Percentiles rank a stretch among this genome's conserved stretches.
Conservation (phyloP, 2,113 vertebrate genomes). For the Halcyon malimbica region DNA sequence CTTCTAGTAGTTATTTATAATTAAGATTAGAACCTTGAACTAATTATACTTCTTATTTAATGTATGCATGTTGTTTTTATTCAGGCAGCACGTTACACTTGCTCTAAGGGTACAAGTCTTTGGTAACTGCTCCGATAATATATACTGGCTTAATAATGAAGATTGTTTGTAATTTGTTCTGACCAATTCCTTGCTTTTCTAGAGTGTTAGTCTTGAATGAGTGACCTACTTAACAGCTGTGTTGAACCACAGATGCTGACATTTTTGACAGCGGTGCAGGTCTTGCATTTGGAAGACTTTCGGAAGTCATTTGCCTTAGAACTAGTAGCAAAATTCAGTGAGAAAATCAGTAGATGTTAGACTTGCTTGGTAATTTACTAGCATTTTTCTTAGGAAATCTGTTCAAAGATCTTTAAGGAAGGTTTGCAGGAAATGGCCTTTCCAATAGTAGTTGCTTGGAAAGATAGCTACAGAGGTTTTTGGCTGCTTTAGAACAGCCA, state of each 20-base stretch:
- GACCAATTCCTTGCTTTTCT: background rate
- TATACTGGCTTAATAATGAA: background rate
- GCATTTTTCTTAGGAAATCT: background rate
- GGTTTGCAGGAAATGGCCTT: background rate
- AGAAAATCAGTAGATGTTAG: background rate
- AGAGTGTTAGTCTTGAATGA: background rate
- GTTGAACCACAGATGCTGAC: background rate
- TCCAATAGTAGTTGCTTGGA: background rate
- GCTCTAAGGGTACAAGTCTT: background rate
- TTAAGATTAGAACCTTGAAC: background rate
- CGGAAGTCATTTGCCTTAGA: background rate
- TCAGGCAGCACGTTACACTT: background rate
- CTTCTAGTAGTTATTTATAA: constrained; percentile 35
- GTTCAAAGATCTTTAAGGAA: background rate
- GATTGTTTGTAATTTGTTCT: background rate
- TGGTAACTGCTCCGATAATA: background rate
- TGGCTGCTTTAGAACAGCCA: background rate
- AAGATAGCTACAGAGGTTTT: background rate
- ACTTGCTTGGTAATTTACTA: background rate
- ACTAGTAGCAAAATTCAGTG: background rate
- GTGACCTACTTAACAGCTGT: background rate
- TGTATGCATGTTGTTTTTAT: background rate
- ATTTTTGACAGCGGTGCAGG: background rate
- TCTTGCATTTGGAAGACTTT: background rate
- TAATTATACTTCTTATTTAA: constrained; percentile 1